Evolutionary conservation across 2,888 invertebrate genomes (phyloP).

Genomic region (Torymus texanus): DNA sequence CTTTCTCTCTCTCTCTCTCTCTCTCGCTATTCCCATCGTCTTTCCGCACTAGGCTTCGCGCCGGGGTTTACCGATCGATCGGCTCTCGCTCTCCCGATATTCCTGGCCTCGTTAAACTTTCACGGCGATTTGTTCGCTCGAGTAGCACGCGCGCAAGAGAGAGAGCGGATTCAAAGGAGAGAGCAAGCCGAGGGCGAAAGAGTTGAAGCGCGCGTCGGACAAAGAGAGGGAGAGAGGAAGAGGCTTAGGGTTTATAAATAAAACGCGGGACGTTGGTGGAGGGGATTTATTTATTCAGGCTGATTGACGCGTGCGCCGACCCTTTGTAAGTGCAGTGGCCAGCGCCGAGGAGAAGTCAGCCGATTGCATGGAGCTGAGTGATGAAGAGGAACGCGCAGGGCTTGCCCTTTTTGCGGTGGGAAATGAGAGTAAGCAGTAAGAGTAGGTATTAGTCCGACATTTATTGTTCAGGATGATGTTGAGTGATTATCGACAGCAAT

Average conservation of each 20-base stretch:
- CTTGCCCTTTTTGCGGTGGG: neutral
- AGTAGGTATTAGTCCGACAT: no score
- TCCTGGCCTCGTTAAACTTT: conserved; percentile 57
- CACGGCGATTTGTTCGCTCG: conserved; percentile 55
- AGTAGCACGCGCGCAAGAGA: neutral
- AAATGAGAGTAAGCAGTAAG: no score
- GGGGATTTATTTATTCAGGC: conserved; percentile 49
- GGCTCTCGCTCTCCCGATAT: conserved; percentile 49
- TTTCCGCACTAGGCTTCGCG: conserved; percentile 13
- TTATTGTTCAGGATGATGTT: no score
- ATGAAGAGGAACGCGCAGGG: no score
- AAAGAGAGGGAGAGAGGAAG: conserved; percentile 22
- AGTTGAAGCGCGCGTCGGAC: conserved; percentile 12
- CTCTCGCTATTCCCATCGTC: conserved; percentile 6
- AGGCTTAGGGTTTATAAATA: conserved; percentile 44
- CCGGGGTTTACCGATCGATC: conserved; percentile 46
- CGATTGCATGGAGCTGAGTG: no score
- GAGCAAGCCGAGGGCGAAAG: conserved; percentile 17
- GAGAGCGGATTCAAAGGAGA: conserved; percentile 7
- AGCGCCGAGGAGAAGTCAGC: no score
- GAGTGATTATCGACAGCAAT: no score
- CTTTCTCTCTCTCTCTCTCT: conserved; percentile 14
- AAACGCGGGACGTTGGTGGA: conserved; percentile 2
- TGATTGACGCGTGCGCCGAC: conserved; percentile 46
- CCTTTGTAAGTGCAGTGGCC: neutral